Base-by-base conservation (phyloP, 2,113 vertebrate species). In the Eupsittula cactorum region DNA sequence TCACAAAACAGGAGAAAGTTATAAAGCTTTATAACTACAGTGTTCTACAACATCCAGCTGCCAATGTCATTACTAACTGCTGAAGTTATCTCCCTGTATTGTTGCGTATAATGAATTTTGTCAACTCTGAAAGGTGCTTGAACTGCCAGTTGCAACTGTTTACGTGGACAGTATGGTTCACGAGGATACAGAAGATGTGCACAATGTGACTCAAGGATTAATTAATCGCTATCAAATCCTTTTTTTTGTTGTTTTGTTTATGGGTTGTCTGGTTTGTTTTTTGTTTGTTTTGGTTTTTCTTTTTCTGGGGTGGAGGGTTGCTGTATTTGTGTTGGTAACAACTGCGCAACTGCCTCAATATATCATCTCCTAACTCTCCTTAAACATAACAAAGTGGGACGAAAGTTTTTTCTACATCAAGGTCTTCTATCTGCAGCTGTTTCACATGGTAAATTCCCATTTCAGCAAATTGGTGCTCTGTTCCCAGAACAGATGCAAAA, bases 401-500 rank as follows among this genome's bases (percentile, higher is more conserved):
- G 0, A 24, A 88, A 78, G 35, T 47, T 92, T 92, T 93, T 47
- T 80, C 65, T 81, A 78, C 33, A 79, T 90, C 82, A 83, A 92
- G 64, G 76, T 84, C 80, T 87, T 88, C 64, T 50, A 24, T 46
- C 50, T 65, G 86, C 88, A 96, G 90, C 95, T 96, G 92, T 73
- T 96, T 70, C 80, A 92, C 76, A 65, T 52, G 37, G 92, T 80
- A 73, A 86, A 91, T n/a, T 88, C 88, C 67, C 86, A 52, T 91
- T 76, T 75, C 90, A 92, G 68, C 77, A 70, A 94, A 95, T 55
- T 78, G 91, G 74, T 62, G 62, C 73, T 82, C 69, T 84, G 67
- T 44, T 92, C 86, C 83, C 69, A 88, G 80, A 96, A 68, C 86
- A 96, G 90, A 95, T 84, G 90, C 77, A 93, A 75, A 94, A 95